Base-by-base conservation (phyloP, 1,140 invertebrate genomes). In the Ectropis grisescens region DNA sequence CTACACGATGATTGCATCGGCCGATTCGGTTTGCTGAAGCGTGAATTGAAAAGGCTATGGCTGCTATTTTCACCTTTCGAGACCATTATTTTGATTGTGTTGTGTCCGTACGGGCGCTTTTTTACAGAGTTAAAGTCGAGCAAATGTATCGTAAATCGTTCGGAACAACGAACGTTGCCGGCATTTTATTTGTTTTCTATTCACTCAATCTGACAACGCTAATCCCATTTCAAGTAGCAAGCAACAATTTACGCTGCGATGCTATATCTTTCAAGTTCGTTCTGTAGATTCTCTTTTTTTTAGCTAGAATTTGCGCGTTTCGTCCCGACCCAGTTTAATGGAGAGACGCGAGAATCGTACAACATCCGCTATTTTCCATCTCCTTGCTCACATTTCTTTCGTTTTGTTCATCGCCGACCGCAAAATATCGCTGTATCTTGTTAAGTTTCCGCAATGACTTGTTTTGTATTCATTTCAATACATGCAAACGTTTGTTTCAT, bases 1-100 rank as follows among this genome's bases (percentile, higher is more conserved):
- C 46, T 54, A 42, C 51, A 37, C 47, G 33, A 48, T 65, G 54
- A 66, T 66, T 69, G 65, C 55, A 57, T 50, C 44, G 57, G 42
- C 58, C n/a, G 39, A 52, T 56, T 34, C 57, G 48, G 46, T 59
- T 58, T 70, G 59, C 49, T 58, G 60, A 48, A 54, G 47, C 58
- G 49, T 55, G 42, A 53, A 54, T 49, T 57, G 47, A 43, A 64
- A n/a, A 58, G 47, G 33, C 28, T 46, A 1, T 13, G n/a, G 16
- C 11, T 5, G 30, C 16, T 22, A 26, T 23, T n/a, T n/a, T n/a
- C n/a, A n/a, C n/a, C n/a, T n/a, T n/a, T n/a, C n/a, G n/a, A n/a
- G n/a, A n/a, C n/a, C n/a, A n/a, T n/a, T n/a, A n/a, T n/a, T n/a
- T n/a, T n/a, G n/a, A n/a, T n/a, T n/a, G n/a, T n/a, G n/a, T n/a